Evolutionary conservation across 2,113 vertebrate species (phyloP), one percentile per base, ranked within the genome.

Genomic region (Macaca nemestrina): DNA sequence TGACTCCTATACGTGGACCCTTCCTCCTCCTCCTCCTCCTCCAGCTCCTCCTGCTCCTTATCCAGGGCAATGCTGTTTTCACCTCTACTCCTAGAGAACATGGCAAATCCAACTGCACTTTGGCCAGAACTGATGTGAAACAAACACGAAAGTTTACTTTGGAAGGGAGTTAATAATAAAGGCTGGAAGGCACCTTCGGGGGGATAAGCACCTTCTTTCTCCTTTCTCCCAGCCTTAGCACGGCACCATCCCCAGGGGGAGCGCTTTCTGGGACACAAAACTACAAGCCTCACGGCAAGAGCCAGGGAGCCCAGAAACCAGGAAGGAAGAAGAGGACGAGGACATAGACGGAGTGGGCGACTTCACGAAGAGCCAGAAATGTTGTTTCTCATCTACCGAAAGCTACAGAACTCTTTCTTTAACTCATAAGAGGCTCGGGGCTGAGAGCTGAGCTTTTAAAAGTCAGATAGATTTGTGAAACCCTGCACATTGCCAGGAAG

Each of bases 131-230:
- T 59, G 84, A 93, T 95, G 92, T 96, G 94, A 95, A 92, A 94
- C 93, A 97, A 97, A 95, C 80, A 90, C 43, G 14, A 64, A 88
- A 93, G 97, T 98, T 97, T 96, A 96, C 88, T 97, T 97, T 98
- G 98, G 97, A 98, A 95, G 80, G 78, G 90, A 94, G 52, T 88
- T 96, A 83, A 86, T 59, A 95, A 89, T 83, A 61, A 96, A 96
- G 96, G 84, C 84, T 98, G 97, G 97, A 98, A 92, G 79, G 94
- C 91, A 4, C 88, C 88, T 97, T 90, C 0, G 2, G 80, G 88
- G 61, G 50, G n/a, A 98, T 97, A 98, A 98, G 97, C 98, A 98
- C 95, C 95, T 98, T 95, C 78, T 43, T 91, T 50, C 79, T 89
- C 93, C 91, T 91, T 96, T 82, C 95, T 92, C 43, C 73, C 64